phyloP scores from a whole-genome alignment of 2,113 vertebrate species.

The Pteronura brasiliensis region DNA sequence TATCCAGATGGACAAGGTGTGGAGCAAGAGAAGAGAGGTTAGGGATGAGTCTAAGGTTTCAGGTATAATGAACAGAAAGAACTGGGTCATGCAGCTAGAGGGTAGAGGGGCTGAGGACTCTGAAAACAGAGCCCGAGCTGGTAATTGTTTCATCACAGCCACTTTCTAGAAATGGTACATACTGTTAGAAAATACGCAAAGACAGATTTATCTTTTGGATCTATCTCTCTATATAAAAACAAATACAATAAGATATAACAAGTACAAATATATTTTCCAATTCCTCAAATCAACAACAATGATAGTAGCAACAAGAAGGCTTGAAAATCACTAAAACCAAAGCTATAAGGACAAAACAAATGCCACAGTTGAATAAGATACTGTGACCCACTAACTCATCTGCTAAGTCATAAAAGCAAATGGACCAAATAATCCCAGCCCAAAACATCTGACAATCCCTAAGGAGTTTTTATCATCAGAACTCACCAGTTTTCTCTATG shows the following conservation, averaged over 20 bases:
- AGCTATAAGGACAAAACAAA: background rate
- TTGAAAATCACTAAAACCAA: slow-evolving; percentile 6
- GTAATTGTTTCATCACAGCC: background rate
- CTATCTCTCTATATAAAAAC: background rate
- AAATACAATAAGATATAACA: background rate
- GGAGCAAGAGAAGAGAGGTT: background rate
- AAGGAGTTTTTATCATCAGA: background rate
- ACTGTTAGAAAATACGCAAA: background rate
- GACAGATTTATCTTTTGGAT: background rate
- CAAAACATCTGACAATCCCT: background rate
- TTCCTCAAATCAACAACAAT: background rate
- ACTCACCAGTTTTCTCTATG: background rate
- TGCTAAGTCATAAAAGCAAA: slow-evolving; percentile 10
- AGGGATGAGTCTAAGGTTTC: background rate
- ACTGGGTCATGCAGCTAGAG: background rate
- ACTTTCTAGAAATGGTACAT: background rate
- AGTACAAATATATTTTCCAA: background rate
- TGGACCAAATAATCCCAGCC: background rate
- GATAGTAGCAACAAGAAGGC: background rate
- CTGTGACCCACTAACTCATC: background rate
- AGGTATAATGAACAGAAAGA: background rate
- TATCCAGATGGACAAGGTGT: background rate
- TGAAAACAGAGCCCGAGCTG: background rate
- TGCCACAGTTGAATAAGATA: background rate
- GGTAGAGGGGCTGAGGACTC: background rate